A percentile compares a stretch with the other conserved stretches of the same genome.
Conservation (phyloP, 1,140 invertebrate species). For the Harpegnathos saltator region DNA sequence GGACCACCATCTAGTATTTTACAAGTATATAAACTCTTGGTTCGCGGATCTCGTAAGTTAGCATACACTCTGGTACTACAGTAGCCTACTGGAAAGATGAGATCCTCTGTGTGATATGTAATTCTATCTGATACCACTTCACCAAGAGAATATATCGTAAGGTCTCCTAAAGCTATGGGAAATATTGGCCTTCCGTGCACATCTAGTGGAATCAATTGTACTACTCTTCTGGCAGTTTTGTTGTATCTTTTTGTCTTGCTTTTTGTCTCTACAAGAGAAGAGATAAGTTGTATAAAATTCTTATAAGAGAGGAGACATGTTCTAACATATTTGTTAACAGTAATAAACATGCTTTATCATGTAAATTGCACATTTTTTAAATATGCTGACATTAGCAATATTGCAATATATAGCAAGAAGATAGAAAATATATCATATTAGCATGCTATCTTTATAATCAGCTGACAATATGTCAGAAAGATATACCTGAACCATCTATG, state of each 20-base stretch:
- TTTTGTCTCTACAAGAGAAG: conserved; percentile 75
- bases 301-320: conserved; percentile 4
- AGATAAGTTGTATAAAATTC: conserved; percentile 3
- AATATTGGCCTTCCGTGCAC: conserved; percentile 90
- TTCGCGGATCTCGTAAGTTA: conserved; percentile 89
- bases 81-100: conserved; percentile 93
- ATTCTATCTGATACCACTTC: conserved; percentile 90
- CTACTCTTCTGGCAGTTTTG: conserved; percentile 81
- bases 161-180: conserved; percentile 90
- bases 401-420: too few species aligned
- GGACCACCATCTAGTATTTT: conserved; percentile 91
- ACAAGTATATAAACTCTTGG: conserved; percentile 93
- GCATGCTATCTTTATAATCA: neutral
- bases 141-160: conserved; percentile 92
- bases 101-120: conserved; percentile 90
- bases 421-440: too few species aligned
- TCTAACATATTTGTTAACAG: neutral
- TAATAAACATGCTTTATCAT: neutral
- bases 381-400: neutral
- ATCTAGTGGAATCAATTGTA: conserved; percentile 90
- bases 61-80: conserved; percentile 92
- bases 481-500: conserved; percentile 72
- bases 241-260: conserved; percentile 78
- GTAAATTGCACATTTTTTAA: neutral
- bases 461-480: neutral